Percentiles rank a stretch among this genome's conserved stretches.
phyloP scores from a whole-genome alignment of 2,797 vertebrate species.

The Glyptemys insculpta region DNA sequence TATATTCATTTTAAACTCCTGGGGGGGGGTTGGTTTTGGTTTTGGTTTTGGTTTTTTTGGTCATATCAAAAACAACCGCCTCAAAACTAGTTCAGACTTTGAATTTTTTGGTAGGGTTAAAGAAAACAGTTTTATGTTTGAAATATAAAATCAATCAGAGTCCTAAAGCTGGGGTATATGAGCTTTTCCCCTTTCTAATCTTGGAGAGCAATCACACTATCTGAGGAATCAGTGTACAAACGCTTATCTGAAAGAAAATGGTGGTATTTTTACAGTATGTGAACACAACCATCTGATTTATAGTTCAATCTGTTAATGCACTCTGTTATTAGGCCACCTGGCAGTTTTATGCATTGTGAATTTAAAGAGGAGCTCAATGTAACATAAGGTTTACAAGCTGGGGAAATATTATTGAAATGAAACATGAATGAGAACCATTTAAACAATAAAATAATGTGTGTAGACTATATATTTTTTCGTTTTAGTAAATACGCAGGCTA shows the following conservation, averaged over 20 bases:
- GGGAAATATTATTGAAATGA: slow-evolving; percentile 89
- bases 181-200: slow-evolving; percentile 70
- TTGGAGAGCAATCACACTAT: slow-evolving; percentile 72
- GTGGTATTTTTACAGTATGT: slow-evolving; percentile 84
- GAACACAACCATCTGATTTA: slow-evolving; percentile 86
- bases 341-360: slow-evolving; percentile 89
- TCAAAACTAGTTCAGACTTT: slow-evolving; percentile 35
- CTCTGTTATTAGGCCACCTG: slow-evolving; percentile 88
- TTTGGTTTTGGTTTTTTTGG: neutral
- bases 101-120: slow-evolving; percentile 40
- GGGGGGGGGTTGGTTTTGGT: neutral
- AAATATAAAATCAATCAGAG: slow-evolving; percentile 70
- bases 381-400: slow-evolving; percentile 88
- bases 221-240: slow-evolving; percentile 79
- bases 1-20: neutral
- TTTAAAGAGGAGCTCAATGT: slow-evolving; percentile 87
- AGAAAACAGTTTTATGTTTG: slow-evolving; percentile 60
- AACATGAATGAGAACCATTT: slow-evolving; percentile 87
- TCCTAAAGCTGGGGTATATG: slow-evolving; percentile 53
- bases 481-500: slow-evolving; percentile 79
- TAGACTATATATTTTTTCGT: slow-evolving; percentile 84
- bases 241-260: slow-evolving; percentile 81
- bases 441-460: slow-evolving; percentile 86
- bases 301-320: slow-evolving; percentile 89
- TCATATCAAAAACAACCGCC: neutral